Evolutionary conservation across 2,113 vertebrate genomes (phyloP).

Genomic region (Tiliqua scincoides): DNA sequence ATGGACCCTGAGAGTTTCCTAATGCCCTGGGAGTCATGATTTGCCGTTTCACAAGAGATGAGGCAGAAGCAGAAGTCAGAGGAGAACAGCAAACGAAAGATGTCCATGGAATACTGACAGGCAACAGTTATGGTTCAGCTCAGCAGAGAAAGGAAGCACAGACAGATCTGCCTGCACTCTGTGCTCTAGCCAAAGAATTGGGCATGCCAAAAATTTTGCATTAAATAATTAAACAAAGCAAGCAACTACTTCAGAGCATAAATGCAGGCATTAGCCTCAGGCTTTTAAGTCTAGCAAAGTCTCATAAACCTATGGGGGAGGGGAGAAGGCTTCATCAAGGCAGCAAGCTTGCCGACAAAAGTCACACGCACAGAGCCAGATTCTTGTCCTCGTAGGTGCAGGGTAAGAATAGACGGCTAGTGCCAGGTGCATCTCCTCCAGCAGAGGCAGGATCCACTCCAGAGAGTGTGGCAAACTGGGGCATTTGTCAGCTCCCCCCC

Average conservation of each 20-base stretch:
- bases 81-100: too few species aligned
- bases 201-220: background rate
- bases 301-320: background rate
- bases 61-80: too few species aligned
- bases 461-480: background rate
- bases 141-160: background rate
- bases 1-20: too few species aligned
- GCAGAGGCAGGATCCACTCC: background rate
- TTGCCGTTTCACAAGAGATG: too few species aligned
- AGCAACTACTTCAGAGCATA: background rate
- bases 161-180: background rate
- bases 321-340: background rate
- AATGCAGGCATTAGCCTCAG: background rate
- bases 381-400: background rate
- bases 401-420: too few species aligned
- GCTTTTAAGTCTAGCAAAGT: background rate
- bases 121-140: background rate
- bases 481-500: too few species aligned
- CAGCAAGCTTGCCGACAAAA: background rate
- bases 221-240: background rate
- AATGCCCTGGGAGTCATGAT: too few species aligned
- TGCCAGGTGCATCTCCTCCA: background rate
- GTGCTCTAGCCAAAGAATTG: background rate
- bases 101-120: background rate
- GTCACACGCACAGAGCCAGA: background rate